Conservation (phyloP, 1,140 invertebrate species). For the Drosophila littoralis region DNA sequence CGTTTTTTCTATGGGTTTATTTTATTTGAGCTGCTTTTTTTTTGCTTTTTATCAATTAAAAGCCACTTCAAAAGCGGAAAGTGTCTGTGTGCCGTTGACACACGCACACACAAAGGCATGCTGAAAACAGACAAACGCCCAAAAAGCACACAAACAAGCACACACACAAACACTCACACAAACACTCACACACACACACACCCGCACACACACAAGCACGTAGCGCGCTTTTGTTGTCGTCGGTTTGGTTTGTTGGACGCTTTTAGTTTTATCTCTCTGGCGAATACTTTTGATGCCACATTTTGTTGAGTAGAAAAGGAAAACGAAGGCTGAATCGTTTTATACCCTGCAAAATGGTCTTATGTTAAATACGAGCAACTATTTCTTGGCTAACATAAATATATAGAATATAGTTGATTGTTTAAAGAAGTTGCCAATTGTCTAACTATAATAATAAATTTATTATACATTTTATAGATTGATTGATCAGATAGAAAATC, state of each 20-base stretch:
- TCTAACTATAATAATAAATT: too few species aligned
- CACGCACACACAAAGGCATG: conserved; percentile 59
- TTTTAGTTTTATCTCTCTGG: conserved; percentile 74
- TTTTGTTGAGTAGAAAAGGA: conserved; percentile 22
- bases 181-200: conserved; percentile 24
- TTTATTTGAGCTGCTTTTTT: conserved; percentile 48
- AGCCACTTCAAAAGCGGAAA: conserved; percentile 83
- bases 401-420: too few species aligned
- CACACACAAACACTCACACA: conserved; percentile 26
- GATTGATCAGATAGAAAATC: too few species aligned
- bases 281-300: conserved; percentile 47
- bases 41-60: conserved; percentile 81
- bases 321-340: neutral
- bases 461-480: too few species aligned
- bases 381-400: too few species aligned
- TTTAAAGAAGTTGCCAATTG: too few species aligned
- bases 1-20: conserved; percentile 53
- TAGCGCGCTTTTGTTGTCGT: conserved; percentile 66
- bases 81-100: conserved; percentile 75
- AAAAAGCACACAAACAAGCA: conserved; percentile 38
- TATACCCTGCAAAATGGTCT: conserved; percentile 23
- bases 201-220: conserved; percentile 28
- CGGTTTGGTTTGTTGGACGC: conserved; percentile 73
- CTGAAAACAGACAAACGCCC: conserved; percentile 48
- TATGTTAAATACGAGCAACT: neutral